Percentiles rank a stretch among this genome's conserved stretches.
Evolutionary conservation across 2,797 vertebrate genomes (phyloP).

Genomic region (Neoniphon sammara): DNA sequence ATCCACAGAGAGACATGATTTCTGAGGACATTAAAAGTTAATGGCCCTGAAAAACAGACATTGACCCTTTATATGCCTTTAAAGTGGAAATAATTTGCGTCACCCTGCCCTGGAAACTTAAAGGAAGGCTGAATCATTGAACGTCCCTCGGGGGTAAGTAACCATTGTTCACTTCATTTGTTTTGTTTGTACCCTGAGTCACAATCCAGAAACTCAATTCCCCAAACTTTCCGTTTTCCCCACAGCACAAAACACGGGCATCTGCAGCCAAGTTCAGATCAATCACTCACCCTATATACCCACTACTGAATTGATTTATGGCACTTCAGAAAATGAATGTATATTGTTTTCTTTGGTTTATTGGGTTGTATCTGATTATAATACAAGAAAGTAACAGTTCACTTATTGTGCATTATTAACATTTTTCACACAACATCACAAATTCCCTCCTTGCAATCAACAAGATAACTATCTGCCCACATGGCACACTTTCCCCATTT

Average conservation of each 20-base stretch:
- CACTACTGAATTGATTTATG: not conserved
- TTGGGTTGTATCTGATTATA: not conserved
- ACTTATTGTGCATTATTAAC: no score
- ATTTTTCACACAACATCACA: no score
- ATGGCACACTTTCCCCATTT: no score
- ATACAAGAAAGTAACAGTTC: no score
- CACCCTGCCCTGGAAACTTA: slow-evolving; percentile 33
- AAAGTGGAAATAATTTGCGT: slow-evolving; percentile 46
- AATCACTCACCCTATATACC: not conserved
- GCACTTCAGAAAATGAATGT: not conserved
- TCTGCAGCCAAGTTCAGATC: slow-evolving; percentile 1
- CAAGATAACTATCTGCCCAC: no score
- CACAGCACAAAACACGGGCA: slow-evolving; percentile 1
- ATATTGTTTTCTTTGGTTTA: not conserved
- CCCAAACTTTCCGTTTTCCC: slow-evolving; percentile 36
- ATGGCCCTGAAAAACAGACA: slow-evolving; percentile 34
- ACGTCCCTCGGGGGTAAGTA: slow-evolving; percentile 31
- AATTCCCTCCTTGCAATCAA: no score
- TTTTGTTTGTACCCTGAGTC: slow-evolving; percentile 47
- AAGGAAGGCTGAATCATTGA: slow-evolving; percentile 48
- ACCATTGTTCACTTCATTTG: slow-evolving; percentile 53
- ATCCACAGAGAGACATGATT: not conserved
- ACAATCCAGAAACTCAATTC: slow-evolving; percentile 48
- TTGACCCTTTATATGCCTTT: slow-evolving; percentile 26
- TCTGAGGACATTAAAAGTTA: slow-evolving; percentile 29